phyloP scores from a whole-genome alignment of 2,797 vertebrate species.

The Coccyzus lansbergi region DNA sequence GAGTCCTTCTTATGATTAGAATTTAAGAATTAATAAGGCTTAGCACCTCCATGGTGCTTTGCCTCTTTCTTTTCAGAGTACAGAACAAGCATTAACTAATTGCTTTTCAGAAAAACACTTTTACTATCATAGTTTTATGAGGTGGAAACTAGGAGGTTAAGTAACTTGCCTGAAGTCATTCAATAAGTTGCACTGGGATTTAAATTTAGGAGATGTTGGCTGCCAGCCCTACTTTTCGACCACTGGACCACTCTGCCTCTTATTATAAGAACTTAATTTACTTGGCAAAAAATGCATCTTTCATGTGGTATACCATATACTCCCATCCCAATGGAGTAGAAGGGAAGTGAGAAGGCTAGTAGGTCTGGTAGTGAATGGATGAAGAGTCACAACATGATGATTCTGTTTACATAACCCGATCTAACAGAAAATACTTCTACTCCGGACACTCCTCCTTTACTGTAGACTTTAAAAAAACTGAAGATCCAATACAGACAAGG shows the following conservation, averaged over 20 bases:
- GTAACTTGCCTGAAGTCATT: conserved; percentile 60
- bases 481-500: neutral
- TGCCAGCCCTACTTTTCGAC: conserved; percentile 2
- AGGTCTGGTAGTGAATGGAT: neutral
- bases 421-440: neutral
- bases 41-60: neutral
- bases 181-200: conserved; percentile 42
- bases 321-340: conserved; percentile 16
- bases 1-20: neutral
- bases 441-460: neutral
- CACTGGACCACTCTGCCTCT: conserved; percentile 27
- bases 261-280: conserved; percentile 63
- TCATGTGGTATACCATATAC: conserved; percentile 8
- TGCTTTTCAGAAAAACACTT: conserved; percentile 57
- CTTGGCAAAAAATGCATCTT: conserved; percentile 50
- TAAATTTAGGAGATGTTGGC: conserved; percentile 61
- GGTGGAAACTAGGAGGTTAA: conserved; percentile 62
- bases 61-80: conserved; percentile 12
- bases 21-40: conserved; percentile 34
- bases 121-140: conserved; percentile 58
- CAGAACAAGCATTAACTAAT: conserved; percentile 51
- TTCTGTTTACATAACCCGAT: conserved; percentile 1
- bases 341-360: conserved; percentile 24
- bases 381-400: neutral
- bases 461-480: neutral